Percentiles rank a stretch among this genome's conserved stretches.
phyloP scores from a whole-genome alignment of 2,888 invertebrate species.

The Lymantria dispar region DNA sequence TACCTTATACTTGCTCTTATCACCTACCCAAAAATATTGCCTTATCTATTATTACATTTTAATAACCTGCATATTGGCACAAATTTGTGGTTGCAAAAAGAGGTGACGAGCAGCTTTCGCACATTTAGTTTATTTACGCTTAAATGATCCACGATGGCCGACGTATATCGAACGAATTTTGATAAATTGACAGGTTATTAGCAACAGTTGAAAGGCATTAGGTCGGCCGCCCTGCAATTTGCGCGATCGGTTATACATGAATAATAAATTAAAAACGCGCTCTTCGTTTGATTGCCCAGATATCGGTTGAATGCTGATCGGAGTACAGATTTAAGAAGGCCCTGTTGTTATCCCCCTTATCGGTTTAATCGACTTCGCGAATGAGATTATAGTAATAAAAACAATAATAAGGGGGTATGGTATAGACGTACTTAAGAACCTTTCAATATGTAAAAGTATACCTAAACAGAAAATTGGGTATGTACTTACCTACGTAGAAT shows the following conservation, averaged over 20 bases:
- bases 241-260: constrained; percentile 65
- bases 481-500: not conserved
- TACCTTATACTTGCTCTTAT: not conserved
- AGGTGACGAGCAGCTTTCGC: constrained; percentile 34
- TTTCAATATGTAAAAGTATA: not conserved
- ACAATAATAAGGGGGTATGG: constrained; percentile 6
- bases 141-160: constrained; percentile 50
- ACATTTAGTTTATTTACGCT: constrained; percentile 43
- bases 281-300: constrained; percentile 66
- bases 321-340: constrained; percentile 48
- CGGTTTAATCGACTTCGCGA: constrained; percentile 37
- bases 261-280: constrained; percentile 74
- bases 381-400: constrained; percentile 31
- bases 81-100: constrained; percentile 4
- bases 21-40: no score
- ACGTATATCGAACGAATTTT: constrained; percentile 58
- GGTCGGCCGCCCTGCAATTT: constrained; percentile 79
- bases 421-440: not conserved
- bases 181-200: constrained; percentile 83
- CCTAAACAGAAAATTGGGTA: not conserved
- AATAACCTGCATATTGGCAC: no score
- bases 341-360: constrained; percentile 46
- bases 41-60: no score
- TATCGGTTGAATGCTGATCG: constrained; percentile 54
- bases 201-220: constrained; percentile 83